A percentile compares a stretch with the other conserved stretches of the same genome.
These are phyloP conservation scores for Hippopotamus amphibius DNA, from an alignment of 2,113 vertebrate species.

Conservation along the genomic window DNA sequence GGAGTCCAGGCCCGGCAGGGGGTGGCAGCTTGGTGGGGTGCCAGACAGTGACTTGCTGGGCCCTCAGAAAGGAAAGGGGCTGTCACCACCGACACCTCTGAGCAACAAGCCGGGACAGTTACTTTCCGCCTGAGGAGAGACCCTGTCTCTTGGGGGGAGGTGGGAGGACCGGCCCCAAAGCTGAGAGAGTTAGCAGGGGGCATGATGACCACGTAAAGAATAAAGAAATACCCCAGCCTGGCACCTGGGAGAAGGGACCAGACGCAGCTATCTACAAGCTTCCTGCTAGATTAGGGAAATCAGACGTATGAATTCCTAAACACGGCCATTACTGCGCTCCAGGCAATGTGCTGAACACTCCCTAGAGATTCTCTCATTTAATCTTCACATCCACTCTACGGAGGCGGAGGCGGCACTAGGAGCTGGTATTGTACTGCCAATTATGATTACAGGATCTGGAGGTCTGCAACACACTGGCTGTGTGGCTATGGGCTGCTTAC, in stretches of 20 bases:
- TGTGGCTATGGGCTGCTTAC: background rate
- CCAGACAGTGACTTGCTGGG: conserved; percentile 69
- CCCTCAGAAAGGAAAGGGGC: conserved; percentile 41
- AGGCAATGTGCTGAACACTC: background rate
- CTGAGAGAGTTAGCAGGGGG: background rate
- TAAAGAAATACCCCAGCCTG: background rate
- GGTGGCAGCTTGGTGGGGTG: conserved; percentile 65
- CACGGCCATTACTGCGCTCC: accelerated
- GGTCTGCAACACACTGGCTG: background rate
- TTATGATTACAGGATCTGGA: background rate
- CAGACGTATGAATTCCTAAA: background rate
- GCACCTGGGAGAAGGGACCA: background rate
- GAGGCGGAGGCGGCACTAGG: too few species aligned
- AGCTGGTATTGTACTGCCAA: background rate
- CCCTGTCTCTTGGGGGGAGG: background rate
- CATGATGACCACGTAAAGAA: background rate
- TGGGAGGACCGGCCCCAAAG: background rate
- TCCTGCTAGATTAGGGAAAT: background rate
- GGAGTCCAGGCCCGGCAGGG: conserved; percentile 54
- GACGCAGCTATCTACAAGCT: background rate
- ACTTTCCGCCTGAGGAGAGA: conserved; percentile 44
- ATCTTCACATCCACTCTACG: background rate
- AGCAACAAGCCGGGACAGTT: conserved; percentile 45
- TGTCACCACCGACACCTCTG: conserved; percentile 44
- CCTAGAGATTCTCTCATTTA: background rate